Evolutionary conservation across 2,797 vertebrate species (phyloP).

Genomic region (Decapterus maruadsi): DNA sequence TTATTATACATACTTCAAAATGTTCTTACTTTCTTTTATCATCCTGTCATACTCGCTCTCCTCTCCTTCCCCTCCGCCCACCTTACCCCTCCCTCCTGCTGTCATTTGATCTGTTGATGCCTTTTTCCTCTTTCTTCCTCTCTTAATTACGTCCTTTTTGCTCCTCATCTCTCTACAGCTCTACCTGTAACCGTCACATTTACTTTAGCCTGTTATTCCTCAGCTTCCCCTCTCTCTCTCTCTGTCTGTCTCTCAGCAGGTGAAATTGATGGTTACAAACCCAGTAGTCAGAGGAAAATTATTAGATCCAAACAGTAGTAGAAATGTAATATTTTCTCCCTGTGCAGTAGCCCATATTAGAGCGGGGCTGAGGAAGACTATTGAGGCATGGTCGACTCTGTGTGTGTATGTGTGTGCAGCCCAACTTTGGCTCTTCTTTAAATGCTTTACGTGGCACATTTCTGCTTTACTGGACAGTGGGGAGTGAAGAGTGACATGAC

Average conservation of each 20-base stretch:
- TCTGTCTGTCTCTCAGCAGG: conserved; percentile 38
- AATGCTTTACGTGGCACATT: conserved; percentile 13
- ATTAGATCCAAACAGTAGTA: conserved; percentile 68
- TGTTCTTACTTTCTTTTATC: background rate
- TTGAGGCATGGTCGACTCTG: conserved; percentile 27
- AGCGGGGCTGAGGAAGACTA: conserved; percentile 39
- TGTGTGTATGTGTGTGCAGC: background rate
- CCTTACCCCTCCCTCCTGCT: conserved; percentile 22
- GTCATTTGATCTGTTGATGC: conserved; percentile 47
- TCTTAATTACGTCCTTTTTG: conserved; percentile 44
- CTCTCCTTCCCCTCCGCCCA: background rate
- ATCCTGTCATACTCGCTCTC: background rate
- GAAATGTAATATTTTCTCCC: conserved; percentile 74
- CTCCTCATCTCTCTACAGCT: conserved; percentile 47
- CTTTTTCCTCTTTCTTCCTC: conserved; percentile 41
- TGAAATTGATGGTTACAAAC: conserved; percentile 76
- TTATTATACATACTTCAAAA: conserved; percentile 26
- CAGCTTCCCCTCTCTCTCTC: conserved; percentile 1
- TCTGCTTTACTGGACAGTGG: conserved; percentile 34
- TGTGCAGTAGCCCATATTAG: conserved; percentile 62
- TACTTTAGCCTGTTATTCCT: conserved; percentile 16
- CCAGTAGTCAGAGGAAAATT: conserved; percentile 69
- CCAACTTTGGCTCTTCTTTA: conserved; percentile 29
- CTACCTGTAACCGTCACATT: conserved; percentile 46
- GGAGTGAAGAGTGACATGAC: conserved; percentile 31